phyloP scores from a whole-genome alignment of 2,888 invertebrate genomes.

The Polydrusus tereticollis region DNA sequence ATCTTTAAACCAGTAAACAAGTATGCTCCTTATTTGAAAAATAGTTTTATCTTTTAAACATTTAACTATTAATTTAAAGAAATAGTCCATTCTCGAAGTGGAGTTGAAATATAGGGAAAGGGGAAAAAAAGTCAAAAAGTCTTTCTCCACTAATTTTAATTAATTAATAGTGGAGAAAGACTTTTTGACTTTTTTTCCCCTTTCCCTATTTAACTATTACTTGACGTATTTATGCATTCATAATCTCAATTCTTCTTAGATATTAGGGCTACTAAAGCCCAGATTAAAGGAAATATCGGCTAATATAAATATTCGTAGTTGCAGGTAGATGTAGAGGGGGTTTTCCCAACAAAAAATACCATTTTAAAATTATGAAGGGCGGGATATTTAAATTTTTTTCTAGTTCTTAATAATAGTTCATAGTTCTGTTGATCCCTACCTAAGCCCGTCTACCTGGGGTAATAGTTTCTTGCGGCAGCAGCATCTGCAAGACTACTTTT shows the following conservation, averaged over 20 bases:
- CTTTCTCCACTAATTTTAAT: no score
- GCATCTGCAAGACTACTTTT: slow-evolving; percentile 36
- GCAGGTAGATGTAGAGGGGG: background rate
- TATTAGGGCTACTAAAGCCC: no score
- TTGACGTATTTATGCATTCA: no score
- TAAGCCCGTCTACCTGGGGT: slow-evolving; percentile 24
- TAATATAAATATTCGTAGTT: background rate
- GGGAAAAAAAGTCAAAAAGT: no score
- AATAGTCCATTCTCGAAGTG: no score
- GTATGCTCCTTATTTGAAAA: background rate
- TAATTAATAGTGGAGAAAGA: no score
- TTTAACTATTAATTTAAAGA: no score
- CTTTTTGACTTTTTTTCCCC: no score
- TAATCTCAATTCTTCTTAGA: no score
- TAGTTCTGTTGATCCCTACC: background rate
- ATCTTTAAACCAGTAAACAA: slow-evolving; percentile 17
- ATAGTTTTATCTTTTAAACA: background rate
- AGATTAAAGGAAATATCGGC: no score
- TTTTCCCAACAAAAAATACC: background rate
- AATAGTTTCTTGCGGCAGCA: background rate
- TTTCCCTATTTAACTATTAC: no score
- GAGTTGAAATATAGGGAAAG: no score
- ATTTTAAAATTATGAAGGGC: background rate
- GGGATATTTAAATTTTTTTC: background rate
- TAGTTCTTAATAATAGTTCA: slow-evolving; percentile 16